Evolutionary conservation across 1,140 invertebrate genomes (phyloP), one percentile per base, ranked within the genome.

Genomic region (Drosophila prosaltans): DNA sequence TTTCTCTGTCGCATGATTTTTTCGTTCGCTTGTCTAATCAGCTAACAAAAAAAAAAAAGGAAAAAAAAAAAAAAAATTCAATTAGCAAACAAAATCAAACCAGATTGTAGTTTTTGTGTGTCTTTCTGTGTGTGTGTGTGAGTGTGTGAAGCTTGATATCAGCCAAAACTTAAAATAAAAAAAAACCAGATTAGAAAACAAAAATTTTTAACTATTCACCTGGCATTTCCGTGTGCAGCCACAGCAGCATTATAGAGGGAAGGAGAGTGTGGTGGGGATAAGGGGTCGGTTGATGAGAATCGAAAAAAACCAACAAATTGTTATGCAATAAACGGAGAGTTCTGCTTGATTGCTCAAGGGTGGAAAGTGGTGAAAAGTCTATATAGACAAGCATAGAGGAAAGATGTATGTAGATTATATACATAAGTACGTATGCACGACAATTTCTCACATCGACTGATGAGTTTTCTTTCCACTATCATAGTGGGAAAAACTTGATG

Each of bases 141-240:
- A 32, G 57, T 24, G 65, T 40, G 41, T 45, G 51, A 48, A 51
- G 32, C n/a, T 45, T 48, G 66, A 74, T 76, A 76, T 74, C 67
- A 64, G 45, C 6, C 21, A 10, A 26, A 51, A 51, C 45, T 51
- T 24, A 59, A 59, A 43, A 43, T 43, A 71, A 65, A 61, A 36
- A 36, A 58, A 60, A 74, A 74, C 61, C 57, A 72, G 74, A 76
- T 72, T 73, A 73, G 65, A 76, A 73, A 73, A 68, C 55, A 69
- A 69, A 76, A 36, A 1, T 30, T 48, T 72, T 69, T 41, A 67
- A 60, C 69, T 62, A 72, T 61, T 41, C 59, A 59, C 48, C 41
- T 24, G 45, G 59, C 69, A 72, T 65, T 76, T 76, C 70, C 70
- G 74, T 65, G 60, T 72, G 69, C 21, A 43, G 28, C 16, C 16